Evolutionary conservation across 1,140 invertebrate species (phyloP), one percentile per base, ranked within the genome.

Genomic region (Tetramorium simillimum): DNA sequence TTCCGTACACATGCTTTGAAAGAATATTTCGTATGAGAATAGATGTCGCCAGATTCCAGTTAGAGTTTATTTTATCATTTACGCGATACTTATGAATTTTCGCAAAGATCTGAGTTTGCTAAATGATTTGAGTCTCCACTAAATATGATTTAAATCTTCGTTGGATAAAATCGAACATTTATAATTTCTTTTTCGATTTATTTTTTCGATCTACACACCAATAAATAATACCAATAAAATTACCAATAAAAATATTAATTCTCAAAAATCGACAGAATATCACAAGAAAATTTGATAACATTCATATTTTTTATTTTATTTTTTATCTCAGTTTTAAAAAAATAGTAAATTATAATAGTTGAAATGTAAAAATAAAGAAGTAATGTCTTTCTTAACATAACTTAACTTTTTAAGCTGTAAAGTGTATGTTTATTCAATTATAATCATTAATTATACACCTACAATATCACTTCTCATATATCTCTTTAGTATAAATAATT

Each of bases 381-480:
- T 14, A 21, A 43, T 14, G 14, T 67, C 63, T 53, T 2, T 28
- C 49, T 2, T n/a, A 18, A 18, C 5, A 72, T 18, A 28, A n/a
- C n/a, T n/a, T n/a, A 5, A 70, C 10, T n/a, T 37, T 14, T 73
- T 24, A 37, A 75, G 14, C 12, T 46, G 60, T 28, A 28, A n/a
- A n/a, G n/a, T n/a, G n/a, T n/a, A 62, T 24, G 3, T 84, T 58
- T 73, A 58, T 58, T 72, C 43, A 60, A 72, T 33, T 21, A 60
- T 46, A 46, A 58, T 43, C 40, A 6, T 46, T 62, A 33, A 21
- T 33, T 70, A 46, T 14, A 49, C 49, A 28, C 28, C 12, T 24
- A n/a, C 43, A 40, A 46, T 51, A 62, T 33, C 7, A 12, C 33
- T 62, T 33, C 14, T 62, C 7, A 12, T 28, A 14, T 33, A 6